Percentiles rank a stretch among this genome's conserved stretches.
These are phyloP conservation scores for Acanthis flammea DNA, from an alignment of 2,797 vertebrate genomes.

Conservation along the genomic window DNA sequence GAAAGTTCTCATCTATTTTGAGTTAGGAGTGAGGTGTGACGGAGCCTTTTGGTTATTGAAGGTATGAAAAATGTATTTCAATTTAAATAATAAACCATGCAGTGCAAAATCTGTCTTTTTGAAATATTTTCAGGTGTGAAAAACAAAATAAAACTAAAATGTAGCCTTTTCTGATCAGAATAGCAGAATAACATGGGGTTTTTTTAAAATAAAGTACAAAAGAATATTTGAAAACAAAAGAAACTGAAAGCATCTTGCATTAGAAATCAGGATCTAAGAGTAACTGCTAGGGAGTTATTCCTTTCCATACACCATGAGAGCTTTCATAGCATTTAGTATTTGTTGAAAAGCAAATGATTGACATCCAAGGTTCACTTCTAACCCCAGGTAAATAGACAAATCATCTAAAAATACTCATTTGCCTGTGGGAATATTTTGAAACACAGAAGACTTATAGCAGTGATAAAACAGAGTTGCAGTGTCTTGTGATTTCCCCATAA, in stretches of 20 bases:
- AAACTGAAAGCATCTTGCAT: neutral
- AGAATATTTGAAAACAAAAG: neutral
- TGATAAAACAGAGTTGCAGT: neutral
- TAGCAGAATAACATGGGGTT: neutral
- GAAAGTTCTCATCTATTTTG: neutral
- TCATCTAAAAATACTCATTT: neutral
- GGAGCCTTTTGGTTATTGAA: neutral
- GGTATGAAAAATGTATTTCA: neutral
- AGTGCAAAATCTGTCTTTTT: neutral
- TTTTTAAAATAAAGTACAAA: neutral
- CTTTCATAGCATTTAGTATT: neutral
- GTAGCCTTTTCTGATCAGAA: neutral
- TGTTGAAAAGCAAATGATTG: neutral
- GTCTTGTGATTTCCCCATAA: neutral
- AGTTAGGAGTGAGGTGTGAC: neutral
- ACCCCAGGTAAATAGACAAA: neutral
- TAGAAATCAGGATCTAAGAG: neutral
- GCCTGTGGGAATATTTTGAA: neutral
- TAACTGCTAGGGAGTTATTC: neutral
- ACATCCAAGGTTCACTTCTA: neutral
- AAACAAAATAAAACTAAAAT: neutral
- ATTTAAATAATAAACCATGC: neutral
- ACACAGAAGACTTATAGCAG: neutral
- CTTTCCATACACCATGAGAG: neutral
- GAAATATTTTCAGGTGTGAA: neutral